Base-by-base conservation (phyloP, 2,888 invertebrate species). In the Drosophila flavopinicola region DNA sequence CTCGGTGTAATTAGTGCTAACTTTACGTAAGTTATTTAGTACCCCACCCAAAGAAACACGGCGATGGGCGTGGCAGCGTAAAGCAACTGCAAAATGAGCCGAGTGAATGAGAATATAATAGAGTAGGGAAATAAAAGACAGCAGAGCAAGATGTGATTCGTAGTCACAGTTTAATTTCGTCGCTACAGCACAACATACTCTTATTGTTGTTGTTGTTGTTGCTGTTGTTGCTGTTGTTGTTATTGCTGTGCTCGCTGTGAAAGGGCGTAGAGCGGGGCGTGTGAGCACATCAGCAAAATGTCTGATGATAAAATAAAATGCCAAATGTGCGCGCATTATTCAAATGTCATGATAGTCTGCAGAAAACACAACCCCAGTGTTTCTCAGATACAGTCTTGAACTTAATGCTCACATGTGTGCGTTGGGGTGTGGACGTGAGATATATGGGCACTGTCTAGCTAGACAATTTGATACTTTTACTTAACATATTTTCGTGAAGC, bases 261-360 rank as follows among this genome's bases (percentile, higher is more conserved):
- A 37, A 13, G 33, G 29, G 24, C 13, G 41, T 13, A 30, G 42
- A 11, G 57, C 6, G 6, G 44, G 61, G 60, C 60, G 64, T 68
- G 66, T 61, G 56, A 60, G 75, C 71, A 75, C 75, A 85, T 78
- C 75, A 80, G 60, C 59, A 66, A 80, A 72, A 73, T 77, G 85
- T 72, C 85, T 70, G 78, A 84, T 77, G 86, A 77, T 84, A 84
- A 85, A 83, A 80, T 84, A 86, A 77, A 84, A 85, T 86, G 72
- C 84, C 80, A 83, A 83, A 83, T 83, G 86, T 76, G 82, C 66
- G 71, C 69, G 42, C 83, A 86, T 83, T 83, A 84, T 86, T 86
- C 83, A 83, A 83, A 84, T 84, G 85, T 69, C 77, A 78, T 72
- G 85, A 85, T 82, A 78, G 77, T 78, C 72, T 57, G n/a, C 24